phyloP scores from a whole-genome alignment of 2,113 vertebrate genomes.

The Australoheros scitulus region DNA sequence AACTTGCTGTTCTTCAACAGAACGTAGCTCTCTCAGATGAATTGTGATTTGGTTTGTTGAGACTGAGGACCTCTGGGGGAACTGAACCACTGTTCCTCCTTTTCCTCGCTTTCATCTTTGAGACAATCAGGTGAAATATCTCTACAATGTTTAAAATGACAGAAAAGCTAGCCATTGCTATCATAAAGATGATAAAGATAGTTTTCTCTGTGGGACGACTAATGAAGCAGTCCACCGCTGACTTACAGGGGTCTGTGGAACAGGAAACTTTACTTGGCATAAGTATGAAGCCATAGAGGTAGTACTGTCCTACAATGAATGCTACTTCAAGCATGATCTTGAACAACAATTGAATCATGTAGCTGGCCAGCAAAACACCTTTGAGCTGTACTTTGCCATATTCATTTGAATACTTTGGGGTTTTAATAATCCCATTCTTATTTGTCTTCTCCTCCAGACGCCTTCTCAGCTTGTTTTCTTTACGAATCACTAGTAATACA shows the following conservation, averaged over 20 bases:
- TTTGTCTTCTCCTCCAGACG: conserved; percentile 60
- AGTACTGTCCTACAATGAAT: conserved; percentile 89
- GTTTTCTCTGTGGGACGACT: conserved; percentile 85
- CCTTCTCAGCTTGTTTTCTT: conserved; percentile 76
- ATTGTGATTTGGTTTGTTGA: not conserved
- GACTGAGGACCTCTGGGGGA: not conserved
- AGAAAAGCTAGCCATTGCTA: conserved; percentile 84
- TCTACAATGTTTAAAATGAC: conserved; percentile 88
- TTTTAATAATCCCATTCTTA: conserved; percentile 46
- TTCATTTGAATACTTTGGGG: conserved; percentile 80
- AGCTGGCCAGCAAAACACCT: conserved; percentile 86
- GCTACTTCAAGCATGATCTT: conserved; percentile 89
- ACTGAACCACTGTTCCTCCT: not conserved
- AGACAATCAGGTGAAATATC: conserved; percentile 85
- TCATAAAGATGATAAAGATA: conserved; percentile 87
- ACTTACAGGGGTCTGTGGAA: conserved; percentile 78
- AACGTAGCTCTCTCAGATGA: not conserved
- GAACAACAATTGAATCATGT: conserved; percentile 86
- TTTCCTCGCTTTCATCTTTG: conserved; percentile 9
- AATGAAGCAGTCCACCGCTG: conserved; percentile 86
- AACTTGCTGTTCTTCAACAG: not conserved
- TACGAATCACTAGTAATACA: conserved; percentile 73
- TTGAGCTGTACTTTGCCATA: conserved; percentile 85
- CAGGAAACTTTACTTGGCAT: conserved; percentile 83
- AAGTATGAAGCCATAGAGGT: conserved; percentile 81